Evolutionary conservation across 92 coral and sea anemone genomes (phyloP), one percentile per base, ranked within the genome.

Genomic region (Paragorgia papillata): DNA sequence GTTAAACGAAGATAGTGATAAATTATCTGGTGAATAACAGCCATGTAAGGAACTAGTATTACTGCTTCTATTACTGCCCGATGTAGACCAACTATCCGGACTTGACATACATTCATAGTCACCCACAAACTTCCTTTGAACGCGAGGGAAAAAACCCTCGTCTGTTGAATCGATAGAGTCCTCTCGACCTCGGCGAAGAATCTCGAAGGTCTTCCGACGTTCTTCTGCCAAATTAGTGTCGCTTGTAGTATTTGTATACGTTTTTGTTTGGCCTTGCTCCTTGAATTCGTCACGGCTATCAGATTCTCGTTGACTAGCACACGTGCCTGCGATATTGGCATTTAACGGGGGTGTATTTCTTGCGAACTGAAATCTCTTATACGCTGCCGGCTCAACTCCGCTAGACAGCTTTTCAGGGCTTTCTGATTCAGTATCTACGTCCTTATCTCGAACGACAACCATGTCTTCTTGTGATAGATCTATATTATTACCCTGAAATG

Each of bases 31-130:
- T 15, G 76, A 48, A 28, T 30, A 44, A 32, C 32, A 48, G 20
- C 76, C 43, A 27, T 69, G 56, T 25, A 49, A 51, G 7, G 76
- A 69, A 2, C 76, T 30, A 18, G 76, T 51, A 24, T 51, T 69
- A 15, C 76, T 69, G 22, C 76, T 69, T 15, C 76, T 30, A 17
- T 49, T 51, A 55, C 76, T 69, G 20, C 76, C 50, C 9, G 76
- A 51, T 9, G 54, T 69, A 29, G 76, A 69, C 14, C 29, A 30
- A 27, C 61, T 48, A 7, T 69, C 76, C 37, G 76, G 76, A 44
- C 76, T 69, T n/a, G 76, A 69, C 76, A 69, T 69, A 29, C 46
- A 69, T 18, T 69, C 76, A 24, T 69, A 69, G 22, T 69, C 76
- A 22, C 34, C 33, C 28, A 48, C 21, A 34, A 44, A 69, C 37